Base-by-base conservation (phyloP, 2,797 vertebrate species). In the Gymnoscopelus braueri region DNA sequence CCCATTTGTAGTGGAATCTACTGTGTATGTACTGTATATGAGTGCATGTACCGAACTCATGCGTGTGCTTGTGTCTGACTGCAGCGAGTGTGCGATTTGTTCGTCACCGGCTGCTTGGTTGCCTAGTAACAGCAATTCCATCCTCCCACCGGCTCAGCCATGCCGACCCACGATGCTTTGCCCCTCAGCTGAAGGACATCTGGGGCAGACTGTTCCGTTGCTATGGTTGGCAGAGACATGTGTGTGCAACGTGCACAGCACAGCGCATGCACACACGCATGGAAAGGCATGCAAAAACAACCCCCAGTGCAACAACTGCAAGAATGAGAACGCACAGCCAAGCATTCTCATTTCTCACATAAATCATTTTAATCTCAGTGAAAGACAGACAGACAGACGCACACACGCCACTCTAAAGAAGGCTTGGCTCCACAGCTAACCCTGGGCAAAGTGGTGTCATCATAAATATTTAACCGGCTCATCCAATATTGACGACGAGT, bases 381-480 rank as follows among this genome's bases (percentile, higher is more conserved):
- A 35, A 19, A 53, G 50, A 44, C 55, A 62, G 60, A 67, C 67
- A 52, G 39, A 63, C 71, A 72, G 63, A 60, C 58, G 56, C 63
- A 15, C 72, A 10, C 32, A 35, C 11, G 8, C 60, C 66, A 32
- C 52, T 47, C 48, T 51, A 39, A 23, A 35, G 14, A 9, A 24
- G 63, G 65, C 72, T 74, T 72, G 72, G 74, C 75, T 60, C 19
- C 49, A 6, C 26, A 39, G 72, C 75, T 84, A 83, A 89, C 69
- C 78, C 55, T 69, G 24, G 57, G 80, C 86, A 83, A 88, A 93
- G 89, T 82, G 73, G 66, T 78, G 83, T 74, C 80, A 60, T 65
- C 68, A 91, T 94, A 74, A 93, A 94, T 93, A 92, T 93, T 95
- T 93, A 71, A 94, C 71, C 58, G 29, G 6, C 60, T 84, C 81